These are phyloP conservation scores for Orussus abietinus DNA, from an alignment of 1,140 invertebrate species.

Conservation along the genomic window DNA sequence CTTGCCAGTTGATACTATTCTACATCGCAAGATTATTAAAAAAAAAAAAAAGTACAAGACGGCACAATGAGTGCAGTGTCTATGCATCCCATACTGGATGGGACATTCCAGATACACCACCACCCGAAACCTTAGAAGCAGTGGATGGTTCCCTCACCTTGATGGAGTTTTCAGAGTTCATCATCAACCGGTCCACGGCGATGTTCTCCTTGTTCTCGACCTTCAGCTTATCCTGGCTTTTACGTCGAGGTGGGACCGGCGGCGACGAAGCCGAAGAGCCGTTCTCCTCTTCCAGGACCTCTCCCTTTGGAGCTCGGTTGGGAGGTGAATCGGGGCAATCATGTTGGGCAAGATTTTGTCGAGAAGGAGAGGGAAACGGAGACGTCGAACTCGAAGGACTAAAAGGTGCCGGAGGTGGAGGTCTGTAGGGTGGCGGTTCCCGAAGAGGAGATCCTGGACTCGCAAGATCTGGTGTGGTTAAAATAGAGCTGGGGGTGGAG, in stretches of 20 bases:
- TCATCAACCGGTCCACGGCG: conserved; percentile 30
- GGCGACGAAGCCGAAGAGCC: conserved; percentile 39
- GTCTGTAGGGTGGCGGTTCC: conserved; percentile 65
- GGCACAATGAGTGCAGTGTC: too few relatives aligned
- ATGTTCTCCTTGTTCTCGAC: conserved; percentile 53
- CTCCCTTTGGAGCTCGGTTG: too few relatives aligned
- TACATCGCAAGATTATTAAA: too few relatives aligned
- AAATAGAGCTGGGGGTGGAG: conserved; percentile 16
- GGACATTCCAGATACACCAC: too few relatives aligned
- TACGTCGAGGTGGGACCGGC: conserved; percentile 57
- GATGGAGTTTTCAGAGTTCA: conserved; percentile 29
- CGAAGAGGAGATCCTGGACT: conserved; percentile 42
- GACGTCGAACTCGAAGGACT: conserved; percentile 27
- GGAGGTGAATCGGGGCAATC: too few relatives aligned
- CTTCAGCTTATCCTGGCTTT: conserved; percentile 54
- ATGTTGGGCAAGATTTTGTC: too few relatives aligned
- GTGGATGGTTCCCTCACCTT: conserved; percentile 28
- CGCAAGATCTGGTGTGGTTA: conserved; percentile 31
- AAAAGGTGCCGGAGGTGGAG: conserved; percentile 58
- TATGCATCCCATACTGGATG: too few relatives aligned
- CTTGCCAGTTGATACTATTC: too few relatives aligned
- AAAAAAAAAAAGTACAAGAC: too few relatives aligned
- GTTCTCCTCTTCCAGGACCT: conserved; percentile 7
- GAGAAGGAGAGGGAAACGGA: too few relatives aligned
- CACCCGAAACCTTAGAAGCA: too few relatives aligned